Conservation (phyloP, 2,888 invertebrate genomes). For the Hedya salicella region DNA sequence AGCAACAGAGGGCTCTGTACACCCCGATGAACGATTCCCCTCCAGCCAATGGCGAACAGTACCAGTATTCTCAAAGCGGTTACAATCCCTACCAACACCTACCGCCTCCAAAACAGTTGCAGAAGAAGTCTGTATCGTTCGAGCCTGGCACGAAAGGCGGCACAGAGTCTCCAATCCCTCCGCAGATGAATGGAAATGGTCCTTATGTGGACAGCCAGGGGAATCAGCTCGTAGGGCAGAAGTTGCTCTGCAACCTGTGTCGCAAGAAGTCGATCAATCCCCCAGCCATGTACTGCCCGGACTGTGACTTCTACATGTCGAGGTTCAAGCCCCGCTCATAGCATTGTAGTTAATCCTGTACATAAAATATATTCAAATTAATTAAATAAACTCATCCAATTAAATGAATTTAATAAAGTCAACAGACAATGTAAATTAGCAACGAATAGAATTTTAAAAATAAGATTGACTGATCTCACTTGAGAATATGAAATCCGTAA, state of each 20-base stretch:
- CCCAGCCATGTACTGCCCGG: conserved; percentile 93
- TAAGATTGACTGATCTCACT: conserved; percentile 71
- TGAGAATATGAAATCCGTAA: conserved; percentile 59
- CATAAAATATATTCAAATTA: conserved; percentile 38
- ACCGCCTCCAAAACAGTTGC: conserved; percentile 85
- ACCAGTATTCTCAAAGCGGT: conserved; percentile 70
- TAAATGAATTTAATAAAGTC: conserved; percentile 30
- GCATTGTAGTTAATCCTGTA: conserved; percentile 47
- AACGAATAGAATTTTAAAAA: conserved; percentile 37
- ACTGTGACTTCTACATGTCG: conserved; percentile 97
- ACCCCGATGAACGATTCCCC: conserved; percentile 65
- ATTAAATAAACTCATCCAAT: conserved; percentile 26
- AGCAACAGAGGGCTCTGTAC: conserved; percentile 72
- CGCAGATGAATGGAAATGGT: conserved; percentile 68
- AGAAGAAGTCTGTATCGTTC: conserved; percentile 89
- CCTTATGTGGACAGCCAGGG: conserved; percentile 60
- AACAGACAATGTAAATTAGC: conserved; percentile 39
- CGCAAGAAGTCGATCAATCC: conserved; percentile 92
- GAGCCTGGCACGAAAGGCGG: conserved; percentile 90
- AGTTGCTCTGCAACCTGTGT: conserved; percentile 93
- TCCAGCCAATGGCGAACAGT: conserved; percentile 58
- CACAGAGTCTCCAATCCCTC: conserved; percentile 78
- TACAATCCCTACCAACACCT: conserved; percentile 87
- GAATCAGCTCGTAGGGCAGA: conserved; percentile 71
- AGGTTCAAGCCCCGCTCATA: conserved; percentile 89